phyloP scores from a whole-genome alignment of 2,797 vertebrate species.

The Onychomys leucogaster region DNA sequence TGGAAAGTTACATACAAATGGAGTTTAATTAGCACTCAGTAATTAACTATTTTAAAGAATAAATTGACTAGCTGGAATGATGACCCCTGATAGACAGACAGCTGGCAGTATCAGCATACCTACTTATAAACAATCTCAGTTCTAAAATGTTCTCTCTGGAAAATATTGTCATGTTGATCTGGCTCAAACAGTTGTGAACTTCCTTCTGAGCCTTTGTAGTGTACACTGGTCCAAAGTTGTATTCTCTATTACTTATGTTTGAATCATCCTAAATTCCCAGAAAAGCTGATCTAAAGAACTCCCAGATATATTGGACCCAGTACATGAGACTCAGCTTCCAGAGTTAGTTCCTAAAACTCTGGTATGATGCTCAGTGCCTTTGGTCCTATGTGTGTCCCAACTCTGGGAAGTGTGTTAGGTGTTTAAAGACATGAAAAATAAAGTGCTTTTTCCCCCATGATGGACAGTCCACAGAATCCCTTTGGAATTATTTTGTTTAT shows the following conservation, averaged over 20 bases:
- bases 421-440: slow-evolving; percentile 8
- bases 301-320: background rate
- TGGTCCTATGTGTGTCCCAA: background rate
- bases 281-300: background rate
- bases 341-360: background rate
- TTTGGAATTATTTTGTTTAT: background rate
- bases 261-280: background rate
- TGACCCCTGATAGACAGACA: background rate
- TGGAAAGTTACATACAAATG: slow-evolving; percentile 45
- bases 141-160: background rate
- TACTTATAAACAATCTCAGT: background rate
- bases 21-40: slow-evolving; percentile 47
- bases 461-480: background rate
- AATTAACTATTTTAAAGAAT: slow-evolving; percentile 32
- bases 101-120: background rate
- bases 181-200: slow-evolving; percentile 1
- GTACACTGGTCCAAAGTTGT: background rate
- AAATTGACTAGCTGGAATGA: background rate
- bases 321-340: background rate
- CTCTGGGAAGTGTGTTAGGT: background rate
- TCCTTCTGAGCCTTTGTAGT: background rate
- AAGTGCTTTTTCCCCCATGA: background rate
- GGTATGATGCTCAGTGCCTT: background rate
- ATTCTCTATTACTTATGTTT: background rate
- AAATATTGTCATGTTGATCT: background rate